These are phyloP conservation scores for Lepus europaeus DNA, from an alignment of 2,113 vertebrate genomes.

Conservation along the genomic window DNA sequence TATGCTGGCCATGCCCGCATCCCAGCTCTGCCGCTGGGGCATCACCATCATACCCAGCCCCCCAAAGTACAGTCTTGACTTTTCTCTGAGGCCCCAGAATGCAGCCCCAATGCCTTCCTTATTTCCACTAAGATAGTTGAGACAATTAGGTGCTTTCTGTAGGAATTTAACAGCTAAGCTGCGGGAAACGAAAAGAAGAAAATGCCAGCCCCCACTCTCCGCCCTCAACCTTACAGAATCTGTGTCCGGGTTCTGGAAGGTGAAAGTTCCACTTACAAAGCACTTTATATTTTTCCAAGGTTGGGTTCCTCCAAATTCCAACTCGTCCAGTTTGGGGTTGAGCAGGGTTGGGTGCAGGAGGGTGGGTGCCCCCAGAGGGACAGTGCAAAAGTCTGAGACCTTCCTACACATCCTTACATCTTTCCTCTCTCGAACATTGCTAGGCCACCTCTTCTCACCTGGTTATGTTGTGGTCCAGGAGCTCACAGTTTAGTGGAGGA, in stretches of 20 bases:
- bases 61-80: too few relatives aligned
- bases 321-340: background rate
- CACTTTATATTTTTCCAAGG: background rate
- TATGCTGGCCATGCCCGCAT: background rate
- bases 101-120: background rate
- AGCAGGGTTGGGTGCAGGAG: background rate
- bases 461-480: background rate
- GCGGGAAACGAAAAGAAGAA: constrained; percentile 38
- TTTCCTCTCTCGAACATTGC: background rate
- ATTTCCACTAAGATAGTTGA: background rate
- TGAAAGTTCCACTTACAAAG: constrained; percentile 25
- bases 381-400: background rate
- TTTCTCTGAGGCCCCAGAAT: background rate
- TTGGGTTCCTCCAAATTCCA: background rate
- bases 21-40: too few relatives aligned
- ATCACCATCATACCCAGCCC: background rate
- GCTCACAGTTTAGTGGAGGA: background rate
- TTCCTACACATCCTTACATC: background rate
- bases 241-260: constrained; percentile 32
- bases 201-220: background rate
- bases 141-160: constrained; percentile 34
- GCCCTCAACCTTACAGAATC: background rate
- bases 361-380: background rate
- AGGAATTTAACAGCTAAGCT: background rate
- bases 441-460: background rate